Conservation (phyloP, 2,113 vertebrate genomes). For the Athene noctua region DNA sequence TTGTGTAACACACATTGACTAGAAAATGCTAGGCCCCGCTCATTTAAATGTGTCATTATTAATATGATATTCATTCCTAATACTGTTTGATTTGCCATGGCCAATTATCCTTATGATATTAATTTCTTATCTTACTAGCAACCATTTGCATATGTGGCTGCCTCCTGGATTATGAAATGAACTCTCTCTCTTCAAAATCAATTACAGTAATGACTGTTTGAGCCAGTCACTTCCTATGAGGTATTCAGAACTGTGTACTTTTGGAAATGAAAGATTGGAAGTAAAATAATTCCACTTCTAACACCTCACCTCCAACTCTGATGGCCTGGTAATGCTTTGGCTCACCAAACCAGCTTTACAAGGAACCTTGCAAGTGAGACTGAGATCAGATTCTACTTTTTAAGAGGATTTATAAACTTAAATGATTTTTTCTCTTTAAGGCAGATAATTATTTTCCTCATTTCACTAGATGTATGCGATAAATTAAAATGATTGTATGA, state of each 20-base stretch:
- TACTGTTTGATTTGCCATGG: not conserved
- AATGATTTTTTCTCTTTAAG: not conserved
- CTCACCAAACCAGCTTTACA: not conserved
- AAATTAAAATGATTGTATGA: not conserved
- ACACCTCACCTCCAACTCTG: not conserved
- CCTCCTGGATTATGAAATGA: not conserved
- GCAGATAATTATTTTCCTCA: not conserved
- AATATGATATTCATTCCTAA: not conserved
- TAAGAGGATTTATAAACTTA: not conserved
- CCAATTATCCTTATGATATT: constrained; percentile 12
- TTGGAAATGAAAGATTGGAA: not conserved
- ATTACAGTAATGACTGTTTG: constrained; percentile 22
- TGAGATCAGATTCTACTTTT: not conserved
- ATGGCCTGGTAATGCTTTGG: not conserved
- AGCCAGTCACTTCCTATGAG: not conserved
- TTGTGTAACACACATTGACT: not conserved
- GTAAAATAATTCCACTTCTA: not conserved
- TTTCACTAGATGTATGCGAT: not conserved
- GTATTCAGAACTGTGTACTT: not conserved
- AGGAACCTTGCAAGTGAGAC: not conserved
- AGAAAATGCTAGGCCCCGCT: not conserved
- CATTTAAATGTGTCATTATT: constrained; percentile 5
- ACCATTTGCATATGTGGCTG: not conserved
- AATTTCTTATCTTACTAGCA: constrained; percentile 43
- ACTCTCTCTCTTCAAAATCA: constrained; percentile 10